These are phyloP conservation scores for Rousettus leschenaultii DNA, from an alignment of 2,113 vertebrate species.

Conservation along the genomic window DNA sequence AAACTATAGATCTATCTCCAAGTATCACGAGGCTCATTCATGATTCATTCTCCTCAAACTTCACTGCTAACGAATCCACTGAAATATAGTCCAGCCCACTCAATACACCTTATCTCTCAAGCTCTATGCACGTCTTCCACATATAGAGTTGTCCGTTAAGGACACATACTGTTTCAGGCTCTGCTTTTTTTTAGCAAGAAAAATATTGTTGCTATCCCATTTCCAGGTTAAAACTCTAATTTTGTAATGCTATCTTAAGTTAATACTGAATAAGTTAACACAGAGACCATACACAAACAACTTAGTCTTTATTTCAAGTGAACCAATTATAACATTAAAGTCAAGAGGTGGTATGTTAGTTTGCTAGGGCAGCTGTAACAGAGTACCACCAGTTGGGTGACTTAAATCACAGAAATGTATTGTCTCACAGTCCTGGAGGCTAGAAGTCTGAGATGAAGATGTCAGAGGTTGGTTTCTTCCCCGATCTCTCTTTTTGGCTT, in stretches of 20 bases:
- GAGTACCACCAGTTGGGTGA: background rate
- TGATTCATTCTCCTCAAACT: background rate
- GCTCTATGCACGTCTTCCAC: conserved; percentile 57
- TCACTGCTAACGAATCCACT: background rate
- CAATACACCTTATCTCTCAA: conserved; percentile 54
- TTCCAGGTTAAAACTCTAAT: conserved; percentile 39
- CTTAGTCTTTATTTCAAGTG: background rate
- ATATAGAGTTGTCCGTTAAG: conserved; percentile 32
- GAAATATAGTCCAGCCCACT: background rate
- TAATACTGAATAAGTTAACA: background rate
- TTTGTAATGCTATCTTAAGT: conserved; percentile 37
- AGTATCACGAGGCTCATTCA: background rate
- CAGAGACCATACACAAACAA: background rate
- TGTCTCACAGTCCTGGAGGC: background rate
- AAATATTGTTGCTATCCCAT: conserved; percentile 55
- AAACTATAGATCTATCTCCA: background rate
- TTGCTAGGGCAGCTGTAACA: background rate
- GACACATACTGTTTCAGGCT: conserved; percentile 53
- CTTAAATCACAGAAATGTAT: background rate
- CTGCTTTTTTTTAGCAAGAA: conserved; percentile 60
- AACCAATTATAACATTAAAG: background rate
- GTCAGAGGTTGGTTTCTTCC: background rate
- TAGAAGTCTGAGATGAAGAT: background rate
- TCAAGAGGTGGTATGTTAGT: background rate
- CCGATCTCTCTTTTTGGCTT: background rate